Evolutionary conservation across 2,888 invertebrate species (phyloP).

Genomic region (Andricus curvator): DNA sequence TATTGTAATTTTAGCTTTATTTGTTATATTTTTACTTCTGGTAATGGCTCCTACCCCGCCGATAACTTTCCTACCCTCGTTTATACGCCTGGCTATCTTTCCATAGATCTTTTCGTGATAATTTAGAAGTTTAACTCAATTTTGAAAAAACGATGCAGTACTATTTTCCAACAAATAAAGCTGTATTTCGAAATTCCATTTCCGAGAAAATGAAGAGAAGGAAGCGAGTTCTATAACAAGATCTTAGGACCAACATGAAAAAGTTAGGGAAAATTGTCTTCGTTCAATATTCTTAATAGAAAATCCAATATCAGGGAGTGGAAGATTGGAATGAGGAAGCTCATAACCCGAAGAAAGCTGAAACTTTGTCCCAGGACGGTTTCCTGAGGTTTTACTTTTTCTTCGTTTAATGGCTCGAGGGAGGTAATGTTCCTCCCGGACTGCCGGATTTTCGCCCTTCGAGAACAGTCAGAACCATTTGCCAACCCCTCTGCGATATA

Average conservation of each 20-base stretch:
- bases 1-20: too few species aligned
- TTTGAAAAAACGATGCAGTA: too few species aligned
- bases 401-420: conserved; percentile 32
- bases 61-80: too few species aligned
- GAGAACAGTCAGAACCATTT: conserved; percentile 38
- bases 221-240: too few species aligned
- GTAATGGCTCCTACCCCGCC: too few species aligned
- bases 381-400: conserved; percentile 13
- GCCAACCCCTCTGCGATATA: conserved; percentile 31
- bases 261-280: not conserved
- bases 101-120: too few species aligned
- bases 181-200: too few species aligned
- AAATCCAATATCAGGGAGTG: conserved; percentile 7
- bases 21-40: too few species aligned
- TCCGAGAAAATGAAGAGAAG: too few species aligned
- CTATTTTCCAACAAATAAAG: too few species aligned
- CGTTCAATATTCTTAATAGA: not conserved
- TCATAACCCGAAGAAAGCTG: conserved; percentile 29
- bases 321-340: conserved; percentile 11
- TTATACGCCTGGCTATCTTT: too few species aligned
- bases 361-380: conserved; percentile 18
- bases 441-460: conserved; percentile 23
- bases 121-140: too few species aligned
- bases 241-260: not conserved
- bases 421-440: conserved; percentile 32